Evolutionary conservation across 2,888 invertebrate species (phyloP), one percentile per base, ranked within the genome.

Genomic region (Drosophila maculinotata): DNA sequence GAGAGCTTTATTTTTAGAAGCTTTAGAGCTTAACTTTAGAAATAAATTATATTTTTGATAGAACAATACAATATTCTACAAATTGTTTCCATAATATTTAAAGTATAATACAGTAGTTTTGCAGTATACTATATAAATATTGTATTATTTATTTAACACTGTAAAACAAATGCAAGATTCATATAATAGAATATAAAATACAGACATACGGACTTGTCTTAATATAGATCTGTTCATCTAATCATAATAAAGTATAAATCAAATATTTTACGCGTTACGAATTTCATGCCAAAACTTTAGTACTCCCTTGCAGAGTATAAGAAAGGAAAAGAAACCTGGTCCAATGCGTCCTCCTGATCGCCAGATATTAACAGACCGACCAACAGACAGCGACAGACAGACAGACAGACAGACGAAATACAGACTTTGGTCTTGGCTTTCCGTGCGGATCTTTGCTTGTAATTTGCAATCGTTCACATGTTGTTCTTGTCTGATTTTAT

Each of bases 391-490:
- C 31, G 39, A 54, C 51, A 44, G 26, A 17, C 44, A 45, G 26
- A 48, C 44, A 30, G 38, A 36, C 44, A 41, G 44, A 38, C 26
- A n/a, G 38, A 20, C 8, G 38, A 28, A 28, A 3, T 44, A 15
- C 30, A 30, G 31, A 23, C 41, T 36, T 56, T 26, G 28, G 47
- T 38, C 36, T 52, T 30, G 31, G 23, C 30, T 52, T 44, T 45
- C 65, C 47, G 41, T 56, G 56, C 30, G 57, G 44, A 69, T 66
- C 75, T 69, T 38, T 47, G 58, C 79, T 86, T 83, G 80, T 84
- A 83, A 83, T 86, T 86, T 84, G 86, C 86, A 86, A 86, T 84
- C 80, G 84, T 83, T 86, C 86, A 84, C 79, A 83, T 80, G 83
- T 74, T 84, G 75, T 76, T 83, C 81, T 76, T 83, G 83, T 80